These are phyloP conservation scores for Proterorhinus semilunaris DNA, from an alignment of 2,113 vertebrate genomes.

Conservation along the genomic window DNA sequence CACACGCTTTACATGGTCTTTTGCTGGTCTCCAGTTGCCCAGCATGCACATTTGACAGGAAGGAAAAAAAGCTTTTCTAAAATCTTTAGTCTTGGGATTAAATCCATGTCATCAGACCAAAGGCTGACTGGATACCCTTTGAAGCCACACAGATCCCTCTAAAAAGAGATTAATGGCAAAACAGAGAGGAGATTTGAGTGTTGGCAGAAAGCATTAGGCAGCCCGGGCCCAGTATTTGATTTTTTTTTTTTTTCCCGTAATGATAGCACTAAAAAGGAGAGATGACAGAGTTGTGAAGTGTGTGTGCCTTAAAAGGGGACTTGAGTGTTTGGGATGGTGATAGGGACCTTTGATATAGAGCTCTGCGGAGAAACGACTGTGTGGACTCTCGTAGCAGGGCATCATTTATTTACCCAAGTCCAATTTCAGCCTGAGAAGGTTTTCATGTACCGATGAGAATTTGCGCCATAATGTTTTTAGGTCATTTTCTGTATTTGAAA, in stretches of 20 bases:
- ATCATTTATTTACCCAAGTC: constrained; percentile 10
- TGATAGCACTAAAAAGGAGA: constrained; percentile 38
- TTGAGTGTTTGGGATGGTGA: constrained; percentile 31
- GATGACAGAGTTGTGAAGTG: constrained; percentile 31
- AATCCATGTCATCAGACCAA: constrained; percentile 64
- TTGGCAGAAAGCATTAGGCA: constrained; percentile 56
- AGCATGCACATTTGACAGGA: constrained; percentile 48
- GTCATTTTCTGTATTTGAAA: neutral
- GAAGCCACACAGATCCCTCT: constrained; percentile 57
- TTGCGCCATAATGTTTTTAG: neutral
- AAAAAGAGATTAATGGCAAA: constrained; percentile 62
- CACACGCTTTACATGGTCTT: constrained; percentile 35
- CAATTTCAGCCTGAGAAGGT: neutral
- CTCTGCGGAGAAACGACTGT: constrained; percentile 27
- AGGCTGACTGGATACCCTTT: constrained; percentile 54
- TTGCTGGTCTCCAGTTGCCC: constrained; percentile 39
- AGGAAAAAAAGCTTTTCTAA: constrained; percentile 32
- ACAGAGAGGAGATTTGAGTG: constrained; percentile 44
- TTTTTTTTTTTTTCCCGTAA: constrained; percentile 25
- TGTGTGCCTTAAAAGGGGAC: constrained; percentile 29
- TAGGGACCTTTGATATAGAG: constrained; percentile 32
- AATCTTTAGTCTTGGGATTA: constrained; percentile 60
- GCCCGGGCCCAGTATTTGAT: constrained; percentile 22
- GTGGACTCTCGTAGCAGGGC: constrained; percentile 9
- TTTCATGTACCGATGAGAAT: neutral